Evolutionary conservation across 1,140 invertebrate species (phyloP), one percentile per base, ranked within the genome.

Genomic region (Ostrea edulis): DNA sequence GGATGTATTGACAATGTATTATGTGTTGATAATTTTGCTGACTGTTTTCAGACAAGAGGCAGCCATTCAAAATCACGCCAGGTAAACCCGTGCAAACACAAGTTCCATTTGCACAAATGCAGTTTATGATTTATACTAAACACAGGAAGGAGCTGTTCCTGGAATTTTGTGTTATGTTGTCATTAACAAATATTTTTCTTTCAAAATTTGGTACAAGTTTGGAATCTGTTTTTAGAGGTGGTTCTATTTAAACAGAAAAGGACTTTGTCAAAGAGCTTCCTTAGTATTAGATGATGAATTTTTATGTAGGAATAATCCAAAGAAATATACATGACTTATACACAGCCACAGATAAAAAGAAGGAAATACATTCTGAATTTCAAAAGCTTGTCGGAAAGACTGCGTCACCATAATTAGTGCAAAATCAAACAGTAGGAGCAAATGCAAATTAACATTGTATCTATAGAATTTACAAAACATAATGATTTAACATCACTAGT

Each of bases 31-130:
- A 35, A 77, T 77, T 77, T 77, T 77, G 68, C 22, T 77, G 68
- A 77, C 68, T 77, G 68, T 77, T 77, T 77, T 77, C 68, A 77
- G 68, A 77, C 68, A 77, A 77, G 68, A 77, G 68, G 68, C 68
- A 8, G 68, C 68, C 68, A 77, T 77, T 77, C 68, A 77, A 77
- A 77, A 77, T 77, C 68, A 77, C 29, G 68, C 29, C 68, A 77
- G 68, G 68, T 77, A 77, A 77, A 29, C 29, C 29, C 29, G 68
- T 77, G 68, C 68, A 77, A 77, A 77, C 68, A 35, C 68, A 77
- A 77, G 68, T 77, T 77, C 68, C 29, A 29, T 35, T 77, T 77
- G 68, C 68, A 77, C 68, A 77, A 14, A 17, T 62, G 55, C 55
- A 62, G 55, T 62, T 44, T 62, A 62, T 62, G 55, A 29, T 77